These are phyloP conservation scores for Aplysia californica DNA, from an alignment of 1,140 invertebrate species.

Conservation along the genomic window DNA sequence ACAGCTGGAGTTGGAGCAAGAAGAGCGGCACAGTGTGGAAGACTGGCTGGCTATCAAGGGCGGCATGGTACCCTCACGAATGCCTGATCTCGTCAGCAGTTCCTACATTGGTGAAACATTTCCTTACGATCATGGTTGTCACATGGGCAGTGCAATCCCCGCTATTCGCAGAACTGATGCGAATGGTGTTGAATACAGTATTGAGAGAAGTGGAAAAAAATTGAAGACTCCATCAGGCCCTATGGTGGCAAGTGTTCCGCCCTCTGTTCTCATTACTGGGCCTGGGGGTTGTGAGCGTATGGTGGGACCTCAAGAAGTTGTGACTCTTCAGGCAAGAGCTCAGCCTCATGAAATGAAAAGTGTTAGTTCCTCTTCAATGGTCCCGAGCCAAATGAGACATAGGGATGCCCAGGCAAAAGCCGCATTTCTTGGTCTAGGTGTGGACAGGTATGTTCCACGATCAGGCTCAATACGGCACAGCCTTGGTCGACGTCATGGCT, in stretches of 20 bases:
- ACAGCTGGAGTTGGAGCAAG: constrained; percentile 75
- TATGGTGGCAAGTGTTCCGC: neutral
- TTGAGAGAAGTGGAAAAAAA: too few species aligned
- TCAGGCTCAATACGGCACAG: neutral
- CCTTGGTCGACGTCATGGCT: constrained; percentile 65
- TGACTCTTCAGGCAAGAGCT: constrained; percentile 31
- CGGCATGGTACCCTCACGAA: neutral
- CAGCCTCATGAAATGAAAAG: constrained; percentile 37
- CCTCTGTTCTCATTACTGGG: constrained; percentile 8
- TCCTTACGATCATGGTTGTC: constrained; percentile 12
- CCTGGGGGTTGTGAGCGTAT: neutral
- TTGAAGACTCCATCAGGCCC: constrained; percentile 28
- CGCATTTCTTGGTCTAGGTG: neutral
- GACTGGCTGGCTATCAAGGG: constrained; percentile 49
- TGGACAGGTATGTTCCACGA: neutral
- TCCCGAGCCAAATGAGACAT: too few species aligned
- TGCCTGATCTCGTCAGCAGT: constrained; percentile 20
- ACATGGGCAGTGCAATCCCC: constrained; percentile 11
- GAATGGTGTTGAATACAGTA: too few species aligned
- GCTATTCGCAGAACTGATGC: too few species aligned
- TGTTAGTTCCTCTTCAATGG: too few species aligned
- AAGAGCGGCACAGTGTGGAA: constrained; percentile 68
- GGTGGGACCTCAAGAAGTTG: constrained; percentile 28
- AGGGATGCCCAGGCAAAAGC: constrained; percentile 44
- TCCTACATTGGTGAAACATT: constrained; percentile 8